phyloP scores from a whole-genome alignment of 1,140 invertebrate genomes.

The Drosophila erecta region DNA sequence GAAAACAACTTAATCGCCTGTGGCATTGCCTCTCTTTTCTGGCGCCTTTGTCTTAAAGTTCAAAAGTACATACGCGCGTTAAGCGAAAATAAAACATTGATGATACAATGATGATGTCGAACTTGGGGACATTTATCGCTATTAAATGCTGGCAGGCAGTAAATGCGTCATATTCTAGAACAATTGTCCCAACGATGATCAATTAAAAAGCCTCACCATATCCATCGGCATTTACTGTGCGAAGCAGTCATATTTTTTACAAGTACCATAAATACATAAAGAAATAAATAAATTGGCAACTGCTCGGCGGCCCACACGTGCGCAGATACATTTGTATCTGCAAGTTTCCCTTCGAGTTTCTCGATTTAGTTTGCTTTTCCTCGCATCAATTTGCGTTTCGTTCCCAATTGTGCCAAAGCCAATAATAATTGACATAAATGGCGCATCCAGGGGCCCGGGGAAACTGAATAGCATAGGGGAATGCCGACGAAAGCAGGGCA shows the following conservation, averaged over 20 bases:
- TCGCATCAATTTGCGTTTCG: conserved; percentile 75
- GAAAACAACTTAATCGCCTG: conserved; percentile 28
- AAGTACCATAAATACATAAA: conserved; percentile 46
- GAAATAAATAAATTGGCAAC: conserved; percentile 48
- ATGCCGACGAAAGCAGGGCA: conserved; percentile 30
- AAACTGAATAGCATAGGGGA: conserved; percentile 8
- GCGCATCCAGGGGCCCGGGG: conserved; percentile 19
- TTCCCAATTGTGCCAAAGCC: conserved; percentile 74
- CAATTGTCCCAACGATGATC: conserved; percentile 29
- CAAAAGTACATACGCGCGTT: conserved; percentile 52
- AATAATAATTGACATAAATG: conserved; percentile 81
- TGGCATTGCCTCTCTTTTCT: conserved; percentile 30
- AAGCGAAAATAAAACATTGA: conserved; percentile 17
- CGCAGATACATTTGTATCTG: conserved; percentile 26
- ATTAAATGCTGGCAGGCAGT: background rate
- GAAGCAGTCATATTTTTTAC: conserved; percentile 34
- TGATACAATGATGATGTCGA: conserved; percentile 2
- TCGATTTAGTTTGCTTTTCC: conserved; percentile 64
- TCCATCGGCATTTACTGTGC: conserved; percentile 28
- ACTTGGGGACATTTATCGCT: background rate
- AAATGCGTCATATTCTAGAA: conserved; percentile 20
- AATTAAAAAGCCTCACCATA: conserved; percentile 40
- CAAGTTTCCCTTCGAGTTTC: background rate
- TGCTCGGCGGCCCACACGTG: conserved; percentile 3
- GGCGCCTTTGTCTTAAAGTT: conserved; percentile 57